Conservation (phyloP, 2,888 invertebrate species). For the Drosophila buzzatii region DNA sequence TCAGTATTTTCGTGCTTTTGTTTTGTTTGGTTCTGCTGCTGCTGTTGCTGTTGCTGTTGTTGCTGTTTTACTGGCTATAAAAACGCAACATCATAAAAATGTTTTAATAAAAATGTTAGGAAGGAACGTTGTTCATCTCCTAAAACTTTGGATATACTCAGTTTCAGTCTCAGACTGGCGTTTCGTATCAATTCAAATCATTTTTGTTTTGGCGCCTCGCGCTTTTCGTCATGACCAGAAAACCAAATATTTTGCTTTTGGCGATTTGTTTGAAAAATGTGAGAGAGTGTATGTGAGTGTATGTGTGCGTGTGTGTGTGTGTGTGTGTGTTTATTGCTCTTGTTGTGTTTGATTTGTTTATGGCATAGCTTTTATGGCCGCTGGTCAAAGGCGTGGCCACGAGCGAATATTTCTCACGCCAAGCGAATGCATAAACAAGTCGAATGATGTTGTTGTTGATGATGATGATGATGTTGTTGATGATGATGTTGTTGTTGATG, state of each 20-base stretch:
- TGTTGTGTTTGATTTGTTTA: constrained; percentile 53
- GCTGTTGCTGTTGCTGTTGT: not conserved
- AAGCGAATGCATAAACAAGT: constrained; percentile 61
- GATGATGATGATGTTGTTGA: constrained; percentile 6
- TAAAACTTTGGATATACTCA: constrained; percentile 16
- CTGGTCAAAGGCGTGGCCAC: constrained; percentile 64
- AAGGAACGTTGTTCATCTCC: not conserved
- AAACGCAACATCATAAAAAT: constrained; percentile 69
- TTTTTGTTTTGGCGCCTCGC: constrained; percentile 64
- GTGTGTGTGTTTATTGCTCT: constrained; percentile 41
- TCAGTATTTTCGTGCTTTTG: constrained; percentile 22
- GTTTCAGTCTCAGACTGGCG: constrained; percentile 6
- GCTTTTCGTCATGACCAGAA: constrained; percentile 71
- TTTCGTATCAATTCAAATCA: constrained; percentile 26
- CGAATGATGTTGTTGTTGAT: constrained; percentile 19
- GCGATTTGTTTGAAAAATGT: constrained; percentile 47
- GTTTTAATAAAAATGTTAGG: constrained; percentile 63
- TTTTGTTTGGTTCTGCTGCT: constrained; percentile 15
- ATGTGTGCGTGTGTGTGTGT: constrained; percentile 11
- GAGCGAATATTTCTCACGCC: constrained; percentile 68
- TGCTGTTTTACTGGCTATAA: constrained; percentile 62
- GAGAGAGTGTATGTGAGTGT: constrained; percentile 6
- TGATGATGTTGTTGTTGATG: not conserved
- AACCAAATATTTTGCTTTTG: constrained; percentile 70
- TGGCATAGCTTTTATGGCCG: constrained; percentile 52